These are phyloP conservation scores for Sebastes nivosus DNA, from an alignment of 2,797 vertebrate genomes.

Conservation along the genomic window DNA sequence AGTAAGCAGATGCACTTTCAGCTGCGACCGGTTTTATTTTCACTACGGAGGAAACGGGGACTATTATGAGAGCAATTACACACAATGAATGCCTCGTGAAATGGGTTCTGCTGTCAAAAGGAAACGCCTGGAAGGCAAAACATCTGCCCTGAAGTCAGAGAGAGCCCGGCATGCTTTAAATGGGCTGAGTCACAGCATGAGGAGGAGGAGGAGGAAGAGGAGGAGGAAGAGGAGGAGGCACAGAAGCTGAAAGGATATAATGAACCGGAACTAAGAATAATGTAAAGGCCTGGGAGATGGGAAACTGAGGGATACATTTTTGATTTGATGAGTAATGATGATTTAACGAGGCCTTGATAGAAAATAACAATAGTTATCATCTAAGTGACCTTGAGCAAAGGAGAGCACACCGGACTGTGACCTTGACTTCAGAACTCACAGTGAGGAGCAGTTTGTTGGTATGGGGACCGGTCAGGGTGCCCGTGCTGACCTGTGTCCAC, in stretches of 20 bases:
- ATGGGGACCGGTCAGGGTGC: accelerated
- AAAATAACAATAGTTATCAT: no score
- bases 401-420: no score
- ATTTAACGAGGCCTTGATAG: no score
- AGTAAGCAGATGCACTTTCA: slow-evolving; percentile 45
- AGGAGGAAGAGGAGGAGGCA: background rate
- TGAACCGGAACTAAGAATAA: background rate
- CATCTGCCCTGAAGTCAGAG: slow-evolving; percentile 28
- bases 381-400: no score
- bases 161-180: background rate
- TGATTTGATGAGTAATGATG: background rate
- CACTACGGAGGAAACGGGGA: background rate
- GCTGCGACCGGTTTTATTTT: slow-evolving; percentile 32
- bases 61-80: slow-evolving; percentile 42
- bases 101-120: slow-evolving; percentile 34
- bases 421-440: no score
- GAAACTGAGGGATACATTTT: no score
- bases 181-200: background rate
- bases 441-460: no score
- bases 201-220: background rate
- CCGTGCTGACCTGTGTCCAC: no score
- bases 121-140: slow-evolving; percentile 35
- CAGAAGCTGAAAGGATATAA: background rate
- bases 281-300: background rate
- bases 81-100: slow-evolving; percentile 31